Evolutionary conservation across 92 coral and sea anemone species (phyloP).

Genomic region (Virgularia gustaviana): DNA sequence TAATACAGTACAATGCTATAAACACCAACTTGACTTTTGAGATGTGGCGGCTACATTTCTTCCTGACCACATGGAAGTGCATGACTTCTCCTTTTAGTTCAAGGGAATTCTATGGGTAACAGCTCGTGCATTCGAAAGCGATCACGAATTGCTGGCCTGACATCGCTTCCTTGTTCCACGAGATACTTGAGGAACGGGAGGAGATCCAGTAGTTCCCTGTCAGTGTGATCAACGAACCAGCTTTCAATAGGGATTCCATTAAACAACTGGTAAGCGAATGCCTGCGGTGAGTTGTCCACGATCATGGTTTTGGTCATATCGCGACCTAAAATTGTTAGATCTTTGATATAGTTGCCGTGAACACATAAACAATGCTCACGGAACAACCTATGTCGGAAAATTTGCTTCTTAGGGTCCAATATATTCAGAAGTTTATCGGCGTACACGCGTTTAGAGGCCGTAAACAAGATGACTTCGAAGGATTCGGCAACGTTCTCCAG

Average conservation of each 20-base stretch:
- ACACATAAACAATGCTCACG: slow-evolving; percentile 99
- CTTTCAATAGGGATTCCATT: slow-evolving; percentile 99
- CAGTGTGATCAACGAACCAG: slow-evolving; percentile 94
- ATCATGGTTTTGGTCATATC: slow-evolving; percentile 98
- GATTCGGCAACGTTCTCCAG: slow-evolving; percentile 77
- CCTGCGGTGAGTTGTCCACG: slow-evolving; percentile 99
- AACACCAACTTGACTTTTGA: too few species aligned
- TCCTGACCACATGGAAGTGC: too few species aligned
- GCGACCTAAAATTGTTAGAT: slow-evolving; percentile 90
- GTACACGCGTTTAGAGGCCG: slow-evolving; percentile 97
- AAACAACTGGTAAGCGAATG: slow-evolving; percentile 96
- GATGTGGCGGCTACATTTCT: too few species aligned
- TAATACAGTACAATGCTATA: too few species aligned
- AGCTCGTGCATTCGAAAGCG: slow-evolving; percentile 98
- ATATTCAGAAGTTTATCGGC: slow-evolving; percentile 95
- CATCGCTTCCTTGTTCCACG: slow-evolving; percentile 84
- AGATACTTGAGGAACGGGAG: slow-evolving; percentile 88
- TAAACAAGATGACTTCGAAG: slow-evolving; percentile 95
- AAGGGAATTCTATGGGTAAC: slow-evolving; percentile 33
- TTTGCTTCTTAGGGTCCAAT: slow-evolving; percentile 84
- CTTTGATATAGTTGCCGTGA: slow-evolving; percentile 97
- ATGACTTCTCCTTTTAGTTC: not conserved
- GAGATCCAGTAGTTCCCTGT: slow-evolving; percentile 81
- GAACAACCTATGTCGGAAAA: slow-evolving; percentile 94
- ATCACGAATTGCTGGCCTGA: slow-evolving; percentile 88